Percentiles rank a stretch among this genome's conserved stretches.
Conservation (phyloP, 2,797 vertebrate genomes). For the Austrolebias charrua region DNA sequence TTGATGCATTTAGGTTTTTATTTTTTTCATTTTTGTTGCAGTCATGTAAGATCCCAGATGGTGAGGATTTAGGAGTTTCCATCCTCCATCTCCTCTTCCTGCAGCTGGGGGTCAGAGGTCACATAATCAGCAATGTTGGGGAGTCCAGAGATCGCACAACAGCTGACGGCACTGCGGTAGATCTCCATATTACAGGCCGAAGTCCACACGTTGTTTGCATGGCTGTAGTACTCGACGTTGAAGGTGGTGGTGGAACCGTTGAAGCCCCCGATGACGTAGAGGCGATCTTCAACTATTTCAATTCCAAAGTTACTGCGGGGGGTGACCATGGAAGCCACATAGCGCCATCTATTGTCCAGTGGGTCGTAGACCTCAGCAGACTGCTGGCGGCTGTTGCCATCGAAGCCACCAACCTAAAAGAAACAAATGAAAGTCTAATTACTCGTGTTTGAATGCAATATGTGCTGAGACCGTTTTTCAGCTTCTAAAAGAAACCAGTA, state of each 20-base stretch:
- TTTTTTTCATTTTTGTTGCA: neutral
- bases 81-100: rapidly evolving
- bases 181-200: constrained; percentile 74
- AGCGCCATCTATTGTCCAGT: constrained; percentile 70
- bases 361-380: constrained; percentile 83
- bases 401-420: constrained; percentile 84
- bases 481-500: too few species aligned
- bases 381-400: constrained; percentile 72
- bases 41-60: neutral
- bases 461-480: too few species aligned
- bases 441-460: too few species aligned
- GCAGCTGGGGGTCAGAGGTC: rapidly evolving
- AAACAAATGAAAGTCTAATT: neutral
- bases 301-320: constrained; percentile 89
- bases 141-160: constrained; percentile 60
- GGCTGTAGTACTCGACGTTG: constrained; percentile 77
- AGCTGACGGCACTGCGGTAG: constrained; percentile 83
- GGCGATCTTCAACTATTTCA: constrained; percentile 69
- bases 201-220: constrained; percentile 68
- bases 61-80: neutral
- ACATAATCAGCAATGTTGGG: constrained; percentile 1
- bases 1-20: neutral
- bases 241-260: constrained; percentile 16
- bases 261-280: constrained; percentile 65
- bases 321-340: constrained; percentile 76